Evolutionary conservation across 1,140 invertebrate genomes (phyloP).

Genomic region (Ceratosolen fusciceps): DNA sequence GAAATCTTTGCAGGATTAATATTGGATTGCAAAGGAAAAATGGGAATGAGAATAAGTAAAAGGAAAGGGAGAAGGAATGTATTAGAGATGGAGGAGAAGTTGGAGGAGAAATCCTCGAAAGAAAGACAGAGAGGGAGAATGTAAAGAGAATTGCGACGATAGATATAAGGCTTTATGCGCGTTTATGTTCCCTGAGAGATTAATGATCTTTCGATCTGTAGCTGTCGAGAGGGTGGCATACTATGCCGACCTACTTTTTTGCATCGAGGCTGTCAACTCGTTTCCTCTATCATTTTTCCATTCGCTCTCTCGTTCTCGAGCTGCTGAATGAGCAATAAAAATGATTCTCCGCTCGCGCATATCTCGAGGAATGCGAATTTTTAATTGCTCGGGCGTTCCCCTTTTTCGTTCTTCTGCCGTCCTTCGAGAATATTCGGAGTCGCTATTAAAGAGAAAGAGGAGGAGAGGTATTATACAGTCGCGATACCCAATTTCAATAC

Average conservation of each 20-base stretch:
- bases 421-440: no score
- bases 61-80: background rate
- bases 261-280: background rate
- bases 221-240: background rate
- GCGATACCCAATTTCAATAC: no score
- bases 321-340: constrained; percentile 4
- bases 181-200: background rate
- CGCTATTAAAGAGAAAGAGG: no score
- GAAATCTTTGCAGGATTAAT: no score
- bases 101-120: background rate
- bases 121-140: background rate
- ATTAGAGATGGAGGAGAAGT: background rate
- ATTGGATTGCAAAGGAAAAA: no score
- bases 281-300: background rate
- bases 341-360: background rate
- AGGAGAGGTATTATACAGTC: no score
- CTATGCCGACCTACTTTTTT: constrained; percentile 16
- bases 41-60: no score
- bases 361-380: constrained; percentile 4
- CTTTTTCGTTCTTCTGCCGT: background rate
- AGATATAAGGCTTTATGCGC: background rate
- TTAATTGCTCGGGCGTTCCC: background rate
- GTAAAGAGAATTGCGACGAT: constrained; percentile 34
- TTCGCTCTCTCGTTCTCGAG: background rate
- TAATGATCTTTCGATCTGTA: constrained; percentile 31